Conservation (phyloP, 2,888 invertebrate genomes). For the Agrilus cyanescens region DNA sequence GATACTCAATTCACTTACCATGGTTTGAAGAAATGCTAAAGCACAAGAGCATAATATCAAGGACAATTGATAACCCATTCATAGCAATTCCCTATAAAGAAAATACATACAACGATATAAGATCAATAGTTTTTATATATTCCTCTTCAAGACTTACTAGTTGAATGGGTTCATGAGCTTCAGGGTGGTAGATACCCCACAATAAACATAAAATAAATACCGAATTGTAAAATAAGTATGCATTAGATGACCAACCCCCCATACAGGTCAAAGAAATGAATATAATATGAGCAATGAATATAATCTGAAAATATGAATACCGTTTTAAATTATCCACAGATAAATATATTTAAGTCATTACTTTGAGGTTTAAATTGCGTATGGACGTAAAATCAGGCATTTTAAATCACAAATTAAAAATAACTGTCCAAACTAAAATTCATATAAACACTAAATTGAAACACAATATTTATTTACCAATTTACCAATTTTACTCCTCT, state of each 20-base stretch:
- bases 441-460: no score
- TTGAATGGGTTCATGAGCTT: slow-evolving; percentile 10
- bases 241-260: slow-evolving; percentile 7
- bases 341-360: background rate
- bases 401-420: slow-evolving; percentile 1
- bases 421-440: background rate
- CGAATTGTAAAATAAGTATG: slow-evolving; percentile 12
- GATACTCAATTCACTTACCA: no score
- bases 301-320: slow-evolving; percentile 6
- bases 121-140: background rate
- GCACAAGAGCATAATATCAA: slow-evolving; percentile 10
- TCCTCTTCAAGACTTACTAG: slow-evolving; percentile 4
- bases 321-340: background rate
- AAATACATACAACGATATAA: no score
- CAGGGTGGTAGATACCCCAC: slow-evolving; percentile 9
- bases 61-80: slow-evolving; percentile 8
- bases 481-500: no score
- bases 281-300: slow-evolving; percentile 10
- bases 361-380: slow-evolving; percentile 11
- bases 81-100: slow-evolving; percentile 8
- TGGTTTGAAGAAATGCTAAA: no score
- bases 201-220: slow-evolving; percentile 8
- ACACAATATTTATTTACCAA: no score
- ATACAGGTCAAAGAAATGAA: slow-evolving; percentile 7
- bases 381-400: slow-evolving; percentile 12